These are phyloP conservation scores for Apamea monoglypha DNA, from an alignment of 2,888 invertebrate species.

Conservation along the genomic window DNA sequence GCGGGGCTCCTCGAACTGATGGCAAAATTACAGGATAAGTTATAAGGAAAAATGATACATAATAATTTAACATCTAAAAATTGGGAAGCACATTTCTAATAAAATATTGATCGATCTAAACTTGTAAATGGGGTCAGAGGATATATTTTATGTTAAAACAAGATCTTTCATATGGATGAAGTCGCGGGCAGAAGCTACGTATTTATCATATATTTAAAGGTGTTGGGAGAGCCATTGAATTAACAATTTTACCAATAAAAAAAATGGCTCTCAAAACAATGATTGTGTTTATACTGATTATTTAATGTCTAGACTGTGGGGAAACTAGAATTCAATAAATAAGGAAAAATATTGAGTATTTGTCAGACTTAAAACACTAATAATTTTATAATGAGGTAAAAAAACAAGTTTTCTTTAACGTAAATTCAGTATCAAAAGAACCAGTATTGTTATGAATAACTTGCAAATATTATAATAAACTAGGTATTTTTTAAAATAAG, in stretches of 20 bases:
- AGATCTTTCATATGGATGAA: background rate
- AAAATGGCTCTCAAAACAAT: background rate
- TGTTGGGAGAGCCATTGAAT: background rate
- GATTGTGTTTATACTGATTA: background rate
- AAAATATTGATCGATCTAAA: background rate
- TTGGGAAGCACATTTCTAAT: background rate
- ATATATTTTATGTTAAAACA: background rate
- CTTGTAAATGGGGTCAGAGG: background rate
- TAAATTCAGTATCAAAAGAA: background rate
- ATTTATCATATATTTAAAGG: background rate
- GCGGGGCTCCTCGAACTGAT: slow-evolving; percentile 96
- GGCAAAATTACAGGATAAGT: slow-evolving; percentile 14
- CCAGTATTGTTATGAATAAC: background rate
- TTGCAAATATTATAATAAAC: background rate
- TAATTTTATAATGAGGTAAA: background rate
- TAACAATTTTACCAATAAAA: background rate
- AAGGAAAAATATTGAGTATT: background rate
- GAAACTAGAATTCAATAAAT: background rate
- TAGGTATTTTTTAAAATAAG: background rate
- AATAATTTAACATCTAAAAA: background rate
- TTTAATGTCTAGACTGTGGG: background rate
- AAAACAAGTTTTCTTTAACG: background rate
- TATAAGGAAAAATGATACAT: background rate
- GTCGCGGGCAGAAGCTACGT: too few species aligned
- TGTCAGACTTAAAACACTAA: background rate